Conservation (phyloP, 64 coral and sea anemone genomes). For the Cladopsammia gracilis region DNA sequence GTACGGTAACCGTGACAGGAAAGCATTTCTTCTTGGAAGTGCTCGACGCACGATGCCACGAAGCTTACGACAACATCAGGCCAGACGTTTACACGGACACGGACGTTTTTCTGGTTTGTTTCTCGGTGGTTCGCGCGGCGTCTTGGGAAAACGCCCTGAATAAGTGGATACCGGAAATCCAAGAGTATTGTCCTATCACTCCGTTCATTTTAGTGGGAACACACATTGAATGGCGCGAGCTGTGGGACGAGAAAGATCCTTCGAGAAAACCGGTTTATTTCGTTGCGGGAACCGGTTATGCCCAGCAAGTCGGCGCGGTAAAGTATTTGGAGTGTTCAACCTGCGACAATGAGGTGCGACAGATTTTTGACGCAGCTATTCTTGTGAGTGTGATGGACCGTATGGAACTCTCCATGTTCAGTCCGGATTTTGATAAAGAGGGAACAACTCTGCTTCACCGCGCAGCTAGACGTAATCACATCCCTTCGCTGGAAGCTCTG, state of each 20-base stretch:
- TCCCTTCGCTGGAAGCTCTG: constrained; percentile 75
- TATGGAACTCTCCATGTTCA: constrained; percentile 72
- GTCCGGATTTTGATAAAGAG: constrained; percentile 68
- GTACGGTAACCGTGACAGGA: constrained; percentile 60
- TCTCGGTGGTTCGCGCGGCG: constrained; percentile 68
- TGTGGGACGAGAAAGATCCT: constrained; percentile 83
- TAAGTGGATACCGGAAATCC: constrained; percentile 91
- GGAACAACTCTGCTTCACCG: constrained; percentile 83
- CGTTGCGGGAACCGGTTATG: constrained; percentile 79
- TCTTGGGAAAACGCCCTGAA: constrained; percentile 67
- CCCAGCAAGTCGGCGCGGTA: constrained; percentile 77
- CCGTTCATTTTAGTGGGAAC: constrained; percentile 94
- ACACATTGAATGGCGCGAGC: constrained; percentile 86
- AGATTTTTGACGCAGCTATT: constrained; percentile 74
- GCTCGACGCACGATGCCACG: constrained; percentile 58
- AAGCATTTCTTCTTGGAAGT: constrained; percentile 70
- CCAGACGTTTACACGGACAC: constrained; percentile 58
- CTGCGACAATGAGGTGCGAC: constrained; percentile 51
- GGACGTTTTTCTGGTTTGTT: constrained; percentile 92
- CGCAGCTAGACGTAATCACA: constrained; percentile 76
- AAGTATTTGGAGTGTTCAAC: constrained; percentile 89
- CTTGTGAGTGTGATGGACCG: constrained; percentile 82
- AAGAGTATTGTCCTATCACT: constrained; percentile 64
- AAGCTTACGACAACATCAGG: constrained; percentile 64
- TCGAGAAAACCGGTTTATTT: constrained; percentile 68